phyloP scores from a whole-genome alignment of 2,888 invertebrate genomes.

The Zygaena filipendulae region DNA sequence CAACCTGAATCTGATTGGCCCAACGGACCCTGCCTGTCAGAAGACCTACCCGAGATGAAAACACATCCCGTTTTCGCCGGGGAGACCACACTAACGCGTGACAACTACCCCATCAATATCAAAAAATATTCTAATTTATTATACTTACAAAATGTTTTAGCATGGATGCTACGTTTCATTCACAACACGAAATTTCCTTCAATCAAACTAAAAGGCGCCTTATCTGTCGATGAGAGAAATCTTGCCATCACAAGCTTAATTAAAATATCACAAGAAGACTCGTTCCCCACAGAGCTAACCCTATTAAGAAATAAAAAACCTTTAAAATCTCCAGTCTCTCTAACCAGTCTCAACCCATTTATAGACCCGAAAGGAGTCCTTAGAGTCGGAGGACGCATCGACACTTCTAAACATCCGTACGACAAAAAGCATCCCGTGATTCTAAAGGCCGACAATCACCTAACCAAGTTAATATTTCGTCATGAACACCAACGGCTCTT shows the following conservation, averaged over 20 bases:
- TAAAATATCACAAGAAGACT: too few species aligned
- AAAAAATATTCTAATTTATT: constrained; percentile 3
- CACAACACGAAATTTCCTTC: too few species aligned
- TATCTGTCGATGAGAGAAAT: too few species aligned
- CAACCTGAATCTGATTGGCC: constrained; percentile 1
- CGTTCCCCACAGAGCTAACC: too few species aligned
- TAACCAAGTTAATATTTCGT: constrained; percentile 7
- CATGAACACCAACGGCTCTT: constrained; percentile 5
- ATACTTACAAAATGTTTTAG: constrained; percentile 2
- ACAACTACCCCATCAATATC: constrained; percentile 1
- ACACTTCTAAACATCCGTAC: constrained; percentile 6
- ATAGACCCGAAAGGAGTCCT: constrained; percentile 9
- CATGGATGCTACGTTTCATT: constrained; percentile 6
- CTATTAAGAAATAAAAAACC: too few species aligned
- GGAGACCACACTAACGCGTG: too few species aligned
- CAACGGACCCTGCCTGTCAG: not conserved
- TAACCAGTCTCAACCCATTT: too few species aligned
- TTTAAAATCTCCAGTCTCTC: too few species aligned
- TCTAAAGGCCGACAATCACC: constrained; percentile 5
- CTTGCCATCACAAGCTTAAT: too few species aligned
- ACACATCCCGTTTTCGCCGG: not conserved
- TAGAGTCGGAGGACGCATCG: constrained; percentile 14
- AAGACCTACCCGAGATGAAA: constrained; percentile 3
- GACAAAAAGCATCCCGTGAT: constrained; percentile 12
- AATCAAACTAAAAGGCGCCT: too few species aligned